These are phyloP conservation scores for Halcyon smyrnensis DNA, from an alignment of 2,797 vertebrate genomes.

Conservation along the genomic window DNA sequence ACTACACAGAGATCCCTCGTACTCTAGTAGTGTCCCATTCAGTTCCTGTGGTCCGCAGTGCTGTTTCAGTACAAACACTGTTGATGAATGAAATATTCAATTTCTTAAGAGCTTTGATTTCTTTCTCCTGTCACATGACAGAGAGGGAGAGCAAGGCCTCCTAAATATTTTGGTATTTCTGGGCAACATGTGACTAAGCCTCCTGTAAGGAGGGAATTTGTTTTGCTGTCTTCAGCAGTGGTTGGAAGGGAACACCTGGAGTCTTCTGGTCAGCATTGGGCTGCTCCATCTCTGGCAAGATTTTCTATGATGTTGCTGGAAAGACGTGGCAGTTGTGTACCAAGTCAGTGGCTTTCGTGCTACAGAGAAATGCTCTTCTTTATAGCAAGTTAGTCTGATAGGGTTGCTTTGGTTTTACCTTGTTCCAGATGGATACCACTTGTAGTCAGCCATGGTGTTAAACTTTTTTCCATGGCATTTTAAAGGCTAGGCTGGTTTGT, in stretches of 20 bases:
- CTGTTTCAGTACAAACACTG: not conserved
- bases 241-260: not conserved
- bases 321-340: not conserved
- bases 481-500: slow-evolving; percentile 15
- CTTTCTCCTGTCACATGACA: not conserved
- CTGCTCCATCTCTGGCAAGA: not conserved
- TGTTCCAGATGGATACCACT: not conserved
- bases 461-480: not conserved
- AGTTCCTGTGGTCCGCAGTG: not conserved
- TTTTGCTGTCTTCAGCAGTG: not conserved
- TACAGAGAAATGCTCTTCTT: not conserved
- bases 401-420: not conserved
- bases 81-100: not conserved
- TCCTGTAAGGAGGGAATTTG: not conserved
- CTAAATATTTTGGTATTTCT: not conserved
- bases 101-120: not conserved
- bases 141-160: not conserved
- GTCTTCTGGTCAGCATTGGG: not conserved
- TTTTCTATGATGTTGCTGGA: not conserved
- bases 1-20: not conserved
- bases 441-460: not conserved
- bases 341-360: not conserved
- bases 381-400: not conserved
- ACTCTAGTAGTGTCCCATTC: not conserved
- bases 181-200: not conserved